Conservation (phyloP, 2,113 vertebrate genomes). For the Agelaius phoeniceus region DNA sequence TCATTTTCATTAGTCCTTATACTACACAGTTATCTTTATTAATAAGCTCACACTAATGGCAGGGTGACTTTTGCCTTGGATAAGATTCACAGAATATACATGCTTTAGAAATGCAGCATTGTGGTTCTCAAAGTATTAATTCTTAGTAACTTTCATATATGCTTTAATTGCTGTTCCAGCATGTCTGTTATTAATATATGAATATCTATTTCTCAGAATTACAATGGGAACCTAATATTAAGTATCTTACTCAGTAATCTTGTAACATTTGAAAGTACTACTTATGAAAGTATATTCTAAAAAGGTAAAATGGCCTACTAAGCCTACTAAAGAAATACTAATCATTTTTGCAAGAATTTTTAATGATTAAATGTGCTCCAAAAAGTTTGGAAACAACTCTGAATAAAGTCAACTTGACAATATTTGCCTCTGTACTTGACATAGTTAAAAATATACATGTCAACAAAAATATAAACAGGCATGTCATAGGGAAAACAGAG, state of each 20-base stretch:
- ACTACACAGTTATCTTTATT: neutral
- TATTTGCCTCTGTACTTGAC: neutral
- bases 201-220: neutral
- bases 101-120: neutral
- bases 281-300: neutral
- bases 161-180: neutral
- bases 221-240: neutral
- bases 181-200: neutral
- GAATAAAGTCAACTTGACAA: neutral
- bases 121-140: neutral
- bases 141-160: neutral
- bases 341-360: neutral
- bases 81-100: neutral
- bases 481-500: neutral
- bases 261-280: neutral
- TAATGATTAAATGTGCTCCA: neutral
- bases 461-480: neutral
- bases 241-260: neutral
- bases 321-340: neutral
- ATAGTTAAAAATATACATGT: neutral
- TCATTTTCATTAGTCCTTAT: neutral
- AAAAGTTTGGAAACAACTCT: neutral
- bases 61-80: neutral
- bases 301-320: neutral
- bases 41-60: neutral